Percentiles rank a stretch among this genome's conserved stretches.
Evolutionary conservation across 2,888 invertebrate species (phyloP).

Genomic region (Oxytorus armatus): DNA sequence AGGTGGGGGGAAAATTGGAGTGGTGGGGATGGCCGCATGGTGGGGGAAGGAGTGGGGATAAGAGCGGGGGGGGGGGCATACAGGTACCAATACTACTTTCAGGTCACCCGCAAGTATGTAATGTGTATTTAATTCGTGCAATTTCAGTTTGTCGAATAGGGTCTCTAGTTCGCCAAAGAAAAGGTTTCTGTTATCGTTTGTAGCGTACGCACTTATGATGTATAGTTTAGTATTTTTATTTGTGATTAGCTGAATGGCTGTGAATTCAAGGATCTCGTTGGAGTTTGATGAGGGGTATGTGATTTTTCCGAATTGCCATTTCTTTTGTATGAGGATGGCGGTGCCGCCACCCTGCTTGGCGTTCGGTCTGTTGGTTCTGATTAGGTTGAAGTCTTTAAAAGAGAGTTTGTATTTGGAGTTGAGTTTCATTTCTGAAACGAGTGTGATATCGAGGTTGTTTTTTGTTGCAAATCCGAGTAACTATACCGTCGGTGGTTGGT

Average conservation of each 20-base stretch:
- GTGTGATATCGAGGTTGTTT: conserved; percentile 4
- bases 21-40: too few relatives aligned
- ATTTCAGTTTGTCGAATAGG: background rate
- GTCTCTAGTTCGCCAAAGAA: conserved; percentile 26
- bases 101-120: conserved; percentile 39
- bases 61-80: too few relatives aligned
- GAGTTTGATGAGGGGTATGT: background rate
- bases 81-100: too few relatives aligned
- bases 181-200: conserved; percentile 1
- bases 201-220: conserved; percentile 29
- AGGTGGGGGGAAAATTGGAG: too few relatives aligned
- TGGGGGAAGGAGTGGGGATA: too few relatives aligned
- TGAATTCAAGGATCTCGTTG: conserved; percentile 29
- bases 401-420: conserved; percentile 7
- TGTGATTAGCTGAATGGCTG: conserved; percentile 17
- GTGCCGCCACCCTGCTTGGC: conserved; percentile 34
- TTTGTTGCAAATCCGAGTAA: conserved; percentile 12
- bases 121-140: background rate
- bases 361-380: conserved; percentile 29
- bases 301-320: background rate
- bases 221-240: background rate
- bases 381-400: conserved; percentile 27
- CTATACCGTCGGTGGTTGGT: background rate
- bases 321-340: conserved; percentile 29
- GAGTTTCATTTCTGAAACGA: conserved; percentile 23